phyloP scores from a whole-genome alignment of 2,113 vertebrate genomes.

The Copsychus sechellarum region DNA sequence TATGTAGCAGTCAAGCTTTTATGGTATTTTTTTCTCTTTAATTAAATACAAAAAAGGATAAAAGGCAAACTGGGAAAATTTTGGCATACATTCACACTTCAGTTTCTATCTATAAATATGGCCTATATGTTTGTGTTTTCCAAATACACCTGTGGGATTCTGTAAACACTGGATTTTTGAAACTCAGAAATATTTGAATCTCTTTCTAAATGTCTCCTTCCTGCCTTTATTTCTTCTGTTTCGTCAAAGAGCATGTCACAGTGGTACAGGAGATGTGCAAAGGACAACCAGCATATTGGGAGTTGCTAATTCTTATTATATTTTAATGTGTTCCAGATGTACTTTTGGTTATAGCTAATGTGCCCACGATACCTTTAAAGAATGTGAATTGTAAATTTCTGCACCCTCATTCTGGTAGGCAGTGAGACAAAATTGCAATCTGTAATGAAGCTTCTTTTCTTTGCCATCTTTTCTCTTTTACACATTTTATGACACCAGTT shows the following conservation, averaged over 20 bases:
- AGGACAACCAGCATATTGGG: not conserved
- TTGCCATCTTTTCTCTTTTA: not conserved
- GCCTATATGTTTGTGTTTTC: not conserved
- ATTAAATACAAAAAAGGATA: not conserved
- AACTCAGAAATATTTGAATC: not conserved
- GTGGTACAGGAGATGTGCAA: not conserved
- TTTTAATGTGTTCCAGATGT: not conserved
- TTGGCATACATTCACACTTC: not conserved
- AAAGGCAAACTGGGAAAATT: not conserved
- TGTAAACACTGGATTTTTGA: accelerated
- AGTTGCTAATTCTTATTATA: not conserved
- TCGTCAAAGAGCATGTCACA: not conserved
- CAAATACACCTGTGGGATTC: not conserved
- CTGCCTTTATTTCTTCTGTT: not conserved
- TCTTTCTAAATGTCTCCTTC: not conserved
- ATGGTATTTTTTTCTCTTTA: not conserved
- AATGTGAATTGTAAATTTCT: not conserved
- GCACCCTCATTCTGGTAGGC: not conserved
- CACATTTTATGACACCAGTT: not conserved
- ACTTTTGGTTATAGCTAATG: not conserved
- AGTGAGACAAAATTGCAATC: not conserved
- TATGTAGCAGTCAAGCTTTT: not conserved
- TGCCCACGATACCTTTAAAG: not conserved
- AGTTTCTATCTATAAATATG: not conserved
- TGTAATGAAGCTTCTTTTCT: not conserved